Percentiles rank a stretch among this genome's conserved stretches.
Conservation (phyloP, 2,113 vertebrate species). For the Neoarius graeffei region DNA sequence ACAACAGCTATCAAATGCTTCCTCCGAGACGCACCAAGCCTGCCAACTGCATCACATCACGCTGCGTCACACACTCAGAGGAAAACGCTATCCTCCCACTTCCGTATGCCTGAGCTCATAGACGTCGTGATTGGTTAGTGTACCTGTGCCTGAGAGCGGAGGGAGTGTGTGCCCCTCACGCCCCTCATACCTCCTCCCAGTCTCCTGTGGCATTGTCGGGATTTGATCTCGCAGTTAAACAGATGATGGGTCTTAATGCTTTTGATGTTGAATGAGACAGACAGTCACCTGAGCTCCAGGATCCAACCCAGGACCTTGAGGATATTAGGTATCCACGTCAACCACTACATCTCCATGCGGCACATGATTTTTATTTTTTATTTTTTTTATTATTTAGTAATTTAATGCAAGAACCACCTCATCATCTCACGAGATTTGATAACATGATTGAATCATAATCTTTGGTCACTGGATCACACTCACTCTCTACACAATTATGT, state of each 20-base stretch:
- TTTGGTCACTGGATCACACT: not conserved
- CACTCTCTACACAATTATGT: not conserved
- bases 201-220: not conserved
- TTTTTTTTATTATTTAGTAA: no score
- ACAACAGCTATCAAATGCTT: not conserved
- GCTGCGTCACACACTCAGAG: not conserved
- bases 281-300: not conserved
- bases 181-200: not conserved
- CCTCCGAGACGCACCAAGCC: not conserved
- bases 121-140: not conserved
- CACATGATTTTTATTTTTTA: not conserved
- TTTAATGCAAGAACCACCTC: not conserved
- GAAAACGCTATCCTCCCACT: not conserved
- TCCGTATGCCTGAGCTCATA: not conserved
- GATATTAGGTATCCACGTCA: not conserved
- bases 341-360: not conserved
- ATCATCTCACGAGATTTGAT: not conserved
- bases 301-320: not conserved
- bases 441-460: conserved; percentile 1
- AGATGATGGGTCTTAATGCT: no score
- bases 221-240: no score
- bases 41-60: not conserved
- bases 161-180: not conserved
- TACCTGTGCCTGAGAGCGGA: not conserved
- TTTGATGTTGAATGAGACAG: not conserved